phyloP scores from a whole-genome alignment of 2,888 invertebrate genomes.

The Pristionchus arcanus region DNA sequence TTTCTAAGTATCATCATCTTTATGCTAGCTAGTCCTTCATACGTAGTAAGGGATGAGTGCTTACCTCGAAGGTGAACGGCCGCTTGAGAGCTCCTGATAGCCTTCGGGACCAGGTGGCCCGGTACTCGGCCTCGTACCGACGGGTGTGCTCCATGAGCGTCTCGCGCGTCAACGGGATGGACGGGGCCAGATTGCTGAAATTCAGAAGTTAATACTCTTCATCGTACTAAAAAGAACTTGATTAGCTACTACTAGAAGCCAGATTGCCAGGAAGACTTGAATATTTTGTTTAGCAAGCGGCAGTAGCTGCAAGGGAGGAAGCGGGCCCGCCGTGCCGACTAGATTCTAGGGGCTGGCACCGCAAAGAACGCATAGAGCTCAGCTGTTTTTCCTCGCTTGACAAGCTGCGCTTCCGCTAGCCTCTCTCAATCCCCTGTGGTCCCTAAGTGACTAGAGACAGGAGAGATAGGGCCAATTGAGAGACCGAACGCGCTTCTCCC shows the following conservation, averaged over 20 bases:
- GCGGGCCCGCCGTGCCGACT: not conserved
- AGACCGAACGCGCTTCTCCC: not conserved
- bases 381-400: slow-evolving; percentile 19
- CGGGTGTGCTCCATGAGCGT: slow-evolving; percentile 72
- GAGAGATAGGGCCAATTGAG: no score
- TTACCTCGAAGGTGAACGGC: slow-evolving; percentile 44
- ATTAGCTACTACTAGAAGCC: not conserved
- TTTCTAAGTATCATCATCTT: not conserved
- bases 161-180: slow-evolving; percentile 73
- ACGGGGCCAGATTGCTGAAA: slow-evolving; percentile 64
- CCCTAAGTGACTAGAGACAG: no score
- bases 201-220: not conserved
- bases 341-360: slow-evolving; percentile 24
- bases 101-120: slow-evolving; percentile 71
- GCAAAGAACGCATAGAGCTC: not conserved
- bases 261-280: no score
- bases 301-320: not conserved
- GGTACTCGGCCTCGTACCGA: slow-evolving; percentile 74
- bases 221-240: not conserved
- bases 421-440: no score
- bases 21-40: no score
- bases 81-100: slow-evolving; percentile 57
- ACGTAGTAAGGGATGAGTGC: no score
- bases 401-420: no score
- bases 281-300: slow-evolving; percentile 2